Evolutionary conservation across 2,888 invertebrate genomes (phyloP).

Genomic region (Bedellia somnulentella): DNA sequence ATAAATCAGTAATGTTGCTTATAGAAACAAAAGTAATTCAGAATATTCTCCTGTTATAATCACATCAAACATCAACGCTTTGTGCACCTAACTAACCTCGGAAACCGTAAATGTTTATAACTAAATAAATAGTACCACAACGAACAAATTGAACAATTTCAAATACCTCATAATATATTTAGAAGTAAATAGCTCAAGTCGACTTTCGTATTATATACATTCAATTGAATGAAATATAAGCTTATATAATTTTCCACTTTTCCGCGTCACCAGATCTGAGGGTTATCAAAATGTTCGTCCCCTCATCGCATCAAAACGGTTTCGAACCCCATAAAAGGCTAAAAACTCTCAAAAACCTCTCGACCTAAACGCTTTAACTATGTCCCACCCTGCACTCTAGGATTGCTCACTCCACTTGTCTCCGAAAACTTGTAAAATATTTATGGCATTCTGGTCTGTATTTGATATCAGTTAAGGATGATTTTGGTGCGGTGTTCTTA

Average conservation of each 20-base stretch:
- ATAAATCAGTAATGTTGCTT: too few relatives aligned
- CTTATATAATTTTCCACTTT: slow-evolving; percentile 26
- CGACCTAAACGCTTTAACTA: slow-evolving; percentile 59
- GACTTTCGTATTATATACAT: too few relatives aligned
- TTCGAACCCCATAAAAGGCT: slow-evolving; percentile 54
- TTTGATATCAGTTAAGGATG: slow-evolving; percentile 21
- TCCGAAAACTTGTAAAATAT: slow-evolving; percentile 49
- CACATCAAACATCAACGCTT: too few relatives aligned
- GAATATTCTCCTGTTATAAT: too few relatives aligned
- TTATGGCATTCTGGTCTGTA: slow-evolving; percentile 37
- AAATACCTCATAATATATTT: too few relatives aligned
- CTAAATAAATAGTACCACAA: too few relatives aligned
- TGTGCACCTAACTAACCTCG: too few relatives aligned
- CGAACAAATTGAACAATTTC: too few relatives aligned
- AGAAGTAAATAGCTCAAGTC: too few relatives aligned
- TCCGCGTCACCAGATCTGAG: slow-evolving; percentile 14
- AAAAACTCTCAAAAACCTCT: slow-evolving; percentile 39
- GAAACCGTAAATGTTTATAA: too few relatives aligned
- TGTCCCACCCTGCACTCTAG: slow-evolving; percentile 51
- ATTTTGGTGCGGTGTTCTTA: slow-evolving; percentile 23
- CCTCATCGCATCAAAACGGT: slow-evolving; percentile 42
- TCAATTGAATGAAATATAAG: too few relatives aligned
- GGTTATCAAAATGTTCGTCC: slow-evolving; percentile 30
- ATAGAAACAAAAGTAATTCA: too few relatives aligned
- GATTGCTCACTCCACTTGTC: slow-evolving; percentile 60